Percentiles rank a stretch among this genome's conserved stretches.
phyloP scores from a whole-genome alignment of 2,113 vertebrate species.

The Donacobius atricapilla region DNA sequence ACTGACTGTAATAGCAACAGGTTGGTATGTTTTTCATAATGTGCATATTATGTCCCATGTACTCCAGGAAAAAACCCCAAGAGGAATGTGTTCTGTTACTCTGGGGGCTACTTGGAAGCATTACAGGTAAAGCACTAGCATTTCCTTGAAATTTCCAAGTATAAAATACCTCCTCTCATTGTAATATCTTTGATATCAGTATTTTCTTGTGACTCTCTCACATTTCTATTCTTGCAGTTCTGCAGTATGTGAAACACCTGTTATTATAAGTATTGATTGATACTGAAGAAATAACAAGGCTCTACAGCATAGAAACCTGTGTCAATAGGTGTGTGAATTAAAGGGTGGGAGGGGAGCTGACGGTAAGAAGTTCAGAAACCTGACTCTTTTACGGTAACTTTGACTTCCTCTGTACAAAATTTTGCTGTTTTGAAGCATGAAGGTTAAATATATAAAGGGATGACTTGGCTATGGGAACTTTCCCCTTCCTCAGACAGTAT shows the following conservation, averaged over 20 bases:
- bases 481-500: neutral
- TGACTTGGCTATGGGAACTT: neutral
- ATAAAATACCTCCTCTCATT: neutral
- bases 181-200: neutral
- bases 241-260: neutral
- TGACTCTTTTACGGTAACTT: constrained; percentile 42
- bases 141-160: neutral
- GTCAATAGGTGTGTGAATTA: constrained; percentile 20
- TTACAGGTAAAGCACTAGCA: neutral
- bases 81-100: neutral
- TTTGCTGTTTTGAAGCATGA: constrained; percentile 24
- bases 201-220: neutral
- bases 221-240: neutral
- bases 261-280: neutral
- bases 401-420: constrained; percentile 29
- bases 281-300: constrained; percentile 1
- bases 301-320: neutral
- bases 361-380: constrained; percentile 10
- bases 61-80: neutral
- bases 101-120: neutral
- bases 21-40: neutral
- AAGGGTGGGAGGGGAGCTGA: constrained; percentile 23
- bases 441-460: neutral
- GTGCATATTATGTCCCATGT: neutral
- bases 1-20: neutral